Evolutionary conservation across 2,888 invertebrate genomes (phyloP).

Genomic region (Metellina segmentata): DNA sequence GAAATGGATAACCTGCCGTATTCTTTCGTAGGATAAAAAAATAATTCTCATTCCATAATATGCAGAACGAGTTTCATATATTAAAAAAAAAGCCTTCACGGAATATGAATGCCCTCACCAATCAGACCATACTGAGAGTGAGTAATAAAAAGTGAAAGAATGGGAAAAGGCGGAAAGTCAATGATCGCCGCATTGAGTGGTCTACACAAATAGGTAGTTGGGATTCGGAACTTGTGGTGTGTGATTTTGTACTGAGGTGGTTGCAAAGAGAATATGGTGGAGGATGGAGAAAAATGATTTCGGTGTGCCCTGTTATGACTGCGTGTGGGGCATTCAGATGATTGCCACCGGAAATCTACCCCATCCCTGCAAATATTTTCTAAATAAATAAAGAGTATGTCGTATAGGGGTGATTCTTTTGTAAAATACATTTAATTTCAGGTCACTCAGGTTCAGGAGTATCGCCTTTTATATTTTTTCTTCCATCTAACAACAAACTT

Average conservation of each 20-base stretch:
- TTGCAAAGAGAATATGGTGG: constrained; percentile 11
- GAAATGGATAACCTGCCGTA: too few species aligned
- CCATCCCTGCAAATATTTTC: constrained; percentile 50
- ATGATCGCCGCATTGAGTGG: constrained; percentile 27
- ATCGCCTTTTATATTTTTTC: too few species aligned
- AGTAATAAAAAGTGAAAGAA: neutral
- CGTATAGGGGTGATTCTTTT: neutral
- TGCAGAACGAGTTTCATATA: too few species aligned
- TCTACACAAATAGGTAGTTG: constrained; percentile 3
- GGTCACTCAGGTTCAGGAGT: neutral
- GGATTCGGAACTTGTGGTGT: neutral
- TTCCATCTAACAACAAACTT: too few species aligned
- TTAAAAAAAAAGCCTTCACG: neutral
- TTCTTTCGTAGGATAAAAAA: too few species aligned
- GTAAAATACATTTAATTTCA: neutral
- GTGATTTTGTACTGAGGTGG: neutral
- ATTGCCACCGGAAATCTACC: too few species aligned
- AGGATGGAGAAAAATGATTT: constrained; percentile 54
- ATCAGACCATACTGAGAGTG: neutral
- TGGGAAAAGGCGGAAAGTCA: neutral
- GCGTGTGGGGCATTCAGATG: constrained; percentile 33
- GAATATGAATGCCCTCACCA: neutral
- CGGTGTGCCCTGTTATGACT: constrained; percentile 6
- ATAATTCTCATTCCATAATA: too few species aligned
- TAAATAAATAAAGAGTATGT: constrained; percentile 51